phyloP scores from a whole-genome alignment of 2,888 invertebrate species.

The Lepidocyrtinus sp. region DNA sequence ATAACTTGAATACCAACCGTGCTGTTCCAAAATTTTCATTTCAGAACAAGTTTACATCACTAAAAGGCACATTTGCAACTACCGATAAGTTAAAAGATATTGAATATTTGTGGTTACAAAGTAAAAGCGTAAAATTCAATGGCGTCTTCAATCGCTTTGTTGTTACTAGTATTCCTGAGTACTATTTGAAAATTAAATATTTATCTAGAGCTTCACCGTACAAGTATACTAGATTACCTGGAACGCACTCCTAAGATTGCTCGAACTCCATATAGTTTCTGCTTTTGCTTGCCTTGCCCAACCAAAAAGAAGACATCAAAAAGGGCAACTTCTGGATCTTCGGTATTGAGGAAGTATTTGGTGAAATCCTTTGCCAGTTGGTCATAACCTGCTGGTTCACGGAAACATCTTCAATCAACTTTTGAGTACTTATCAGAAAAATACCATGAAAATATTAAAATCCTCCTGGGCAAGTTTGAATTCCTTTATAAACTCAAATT shows the following conservation, averaged over 20 bases:
- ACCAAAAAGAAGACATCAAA: slow-evolving; percentile 94
- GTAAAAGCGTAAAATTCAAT: no score
- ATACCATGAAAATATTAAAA: slow-evolving; percentile 6
- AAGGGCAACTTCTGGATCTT: slow-evolving; percentile 82
- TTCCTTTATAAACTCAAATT: neutral
- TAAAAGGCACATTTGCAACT: no score
- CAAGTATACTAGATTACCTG: no score
- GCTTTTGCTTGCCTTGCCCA: slow-evolving; percentile 93
- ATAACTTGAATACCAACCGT: no score
- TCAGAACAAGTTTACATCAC: no score
- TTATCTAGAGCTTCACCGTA: no score
- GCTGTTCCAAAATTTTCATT: no score
- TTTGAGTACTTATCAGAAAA: slow-evolving; percentile 38
- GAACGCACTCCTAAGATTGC: slow-evolving; percentile 93
- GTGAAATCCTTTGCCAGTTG: slow-evolving; percentile 94
- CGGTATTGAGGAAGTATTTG: slow-evolving; percentile 86
- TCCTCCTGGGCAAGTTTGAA: neutral
- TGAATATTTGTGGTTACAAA: no score
- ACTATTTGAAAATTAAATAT: no score
- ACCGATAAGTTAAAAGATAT: no score
- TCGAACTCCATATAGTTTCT: slow-evolving; percentile 89
- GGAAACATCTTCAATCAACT: slow-evolving; percentile 65
- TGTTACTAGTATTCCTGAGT: no score
- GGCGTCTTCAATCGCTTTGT: no score
- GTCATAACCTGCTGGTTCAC: slow-evolving; percentile 80